Evolutionary conservation across 2,113 vertebrate genomes (phyloP).

Genomic region (Channa argus): DNA sequence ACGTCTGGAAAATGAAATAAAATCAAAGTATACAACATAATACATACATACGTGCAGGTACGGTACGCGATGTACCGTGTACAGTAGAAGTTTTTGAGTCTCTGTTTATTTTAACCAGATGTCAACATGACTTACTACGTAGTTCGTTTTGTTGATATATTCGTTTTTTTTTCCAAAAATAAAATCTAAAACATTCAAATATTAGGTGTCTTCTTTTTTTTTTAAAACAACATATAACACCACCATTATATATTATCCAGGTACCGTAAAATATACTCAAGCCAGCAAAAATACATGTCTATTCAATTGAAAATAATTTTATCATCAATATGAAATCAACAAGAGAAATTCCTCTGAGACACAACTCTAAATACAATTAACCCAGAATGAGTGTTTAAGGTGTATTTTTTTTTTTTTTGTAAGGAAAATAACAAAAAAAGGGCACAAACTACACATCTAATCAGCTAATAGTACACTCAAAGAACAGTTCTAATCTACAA

Average conservation of each 20-base stretch:
- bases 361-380: slow-evolving; percentile 18
- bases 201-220: slow-evolving; percentile 39
- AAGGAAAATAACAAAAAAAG: not conserved
- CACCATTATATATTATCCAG: slow-evolving; percentile 70
- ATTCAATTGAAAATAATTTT: slow-evolving; percentile 71
- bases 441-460: slow-evolving; percentile 38
- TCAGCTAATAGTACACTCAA: slow-evolving; percentile 32
- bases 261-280: slow-evolving; percentile 75
- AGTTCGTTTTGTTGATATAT: slow-evolving; percentile 43
- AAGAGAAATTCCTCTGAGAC: slow-evolving; percentile 55
- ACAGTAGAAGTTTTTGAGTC: slow-evolving; percentile 22
- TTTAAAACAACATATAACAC: slow-evolving; percentile 54
- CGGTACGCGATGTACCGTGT: slow-evolving; percentile 18
- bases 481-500: slow-evolving; percentile 43
- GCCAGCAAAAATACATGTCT: slow-evolving; percentile 78
- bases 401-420: not conserved
- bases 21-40: slow-evolving; percentile 29
- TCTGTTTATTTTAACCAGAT: slow-evolving; percentile 16
- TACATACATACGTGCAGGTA: slow-evolving; percentile 49
- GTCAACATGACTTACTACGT: slow-evolving; percentile 38
- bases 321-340: slow-evolving; percentile 58
- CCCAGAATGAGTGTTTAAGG: slow-evolving; percentile 28
- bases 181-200: slow-evolving; percentile 79
- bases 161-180: slow-evolving; percentile 68
- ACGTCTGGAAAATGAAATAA: slow-evolving; percentile 15